Evolutionary conservation across 1,140 invertebrate genomes (phyloP).

Genomic region (Steinernema khuongi): DNA sequence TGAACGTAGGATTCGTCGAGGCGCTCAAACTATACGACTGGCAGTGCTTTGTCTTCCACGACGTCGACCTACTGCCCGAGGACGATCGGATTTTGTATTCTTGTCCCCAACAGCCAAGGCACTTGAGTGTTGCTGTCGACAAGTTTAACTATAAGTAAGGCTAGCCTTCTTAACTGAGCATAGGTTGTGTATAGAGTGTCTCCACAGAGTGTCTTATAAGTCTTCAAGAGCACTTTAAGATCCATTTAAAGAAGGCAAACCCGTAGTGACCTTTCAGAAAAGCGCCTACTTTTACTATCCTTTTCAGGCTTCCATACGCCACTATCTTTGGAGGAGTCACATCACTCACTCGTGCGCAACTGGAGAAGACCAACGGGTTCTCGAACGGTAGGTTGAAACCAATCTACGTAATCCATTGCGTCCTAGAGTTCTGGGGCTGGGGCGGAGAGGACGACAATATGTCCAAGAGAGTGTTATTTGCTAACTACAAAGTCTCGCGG

Average conservation of each 20-base stretch:
- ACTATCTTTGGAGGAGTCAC: slow-evolving; percentile 67
- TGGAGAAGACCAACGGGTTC: slow-evolving; percentile 79
- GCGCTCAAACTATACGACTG: slow-evolving; percentile 53
- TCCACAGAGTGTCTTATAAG: neutral
- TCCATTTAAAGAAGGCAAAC: too few species aligned
- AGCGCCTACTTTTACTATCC: slow-evolving; percentile 4
- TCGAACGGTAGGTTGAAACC: too few species aligned
- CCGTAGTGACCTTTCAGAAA: too few species aligned
- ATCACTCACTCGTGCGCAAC: slow-evolving; percentile 66
- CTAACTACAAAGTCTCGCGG: slow-evolving; percentile 50
- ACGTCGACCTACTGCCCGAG: slow-evolving; percentile 81
- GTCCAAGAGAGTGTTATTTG: slow-evolving; percentile 40
- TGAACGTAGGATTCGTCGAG: slow-evolving; percentile 77
- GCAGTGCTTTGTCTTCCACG: slow-evolving; percentile 86
- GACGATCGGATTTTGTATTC: slow-evolving; percentile 83
- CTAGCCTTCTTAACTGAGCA: neutral
- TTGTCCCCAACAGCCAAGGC: slow-evolving; percentile 74
- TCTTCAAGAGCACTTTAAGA: too few species aligned
- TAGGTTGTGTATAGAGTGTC: neutral
- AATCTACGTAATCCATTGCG: too few species aligned
- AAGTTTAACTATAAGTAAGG: slow-evolving; percentile 75
- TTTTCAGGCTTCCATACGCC: slow-evolving; percentile 51
- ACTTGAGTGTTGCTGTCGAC: slow-evolving; percentile 85
- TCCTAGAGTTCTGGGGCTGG: slow-evolving; percentile 79
- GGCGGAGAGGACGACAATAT: slow-evolving; percentile 57